These are phyloP conservation scores for Blennius ocellaris DNA, from an alignment of 2,113 vertebrate genomes.

Conservation along the genomic window DNA sequence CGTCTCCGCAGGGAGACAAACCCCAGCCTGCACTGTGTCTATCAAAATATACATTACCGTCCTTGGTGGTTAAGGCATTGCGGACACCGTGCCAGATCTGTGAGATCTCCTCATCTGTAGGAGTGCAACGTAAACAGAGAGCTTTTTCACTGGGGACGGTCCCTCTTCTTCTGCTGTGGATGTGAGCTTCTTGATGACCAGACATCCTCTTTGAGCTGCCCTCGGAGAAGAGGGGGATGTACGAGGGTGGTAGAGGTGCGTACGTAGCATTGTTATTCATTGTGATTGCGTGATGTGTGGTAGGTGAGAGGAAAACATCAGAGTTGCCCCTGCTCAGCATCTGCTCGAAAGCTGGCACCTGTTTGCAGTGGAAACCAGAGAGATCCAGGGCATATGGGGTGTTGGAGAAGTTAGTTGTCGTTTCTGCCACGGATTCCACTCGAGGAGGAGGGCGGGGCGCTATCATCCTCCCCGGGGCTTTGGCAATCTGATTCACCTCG, in stretches of 20 bases:
- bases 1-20: not conserved
- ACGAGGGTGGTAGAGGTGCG: slow-evolving; percentile 62
- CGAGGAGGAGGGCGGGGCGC: slow-evolving; percentile 84
- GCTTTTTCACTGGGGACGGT: slow-evolving; percentile 71
- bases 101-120: slow-evolving; percentile 88
- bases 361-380: slow-evolving; percentile 45
- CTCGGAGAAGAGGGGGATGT: slow-evolving; percentile 50
- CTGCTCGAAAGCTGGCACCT: slow-evolving; percentile 50
- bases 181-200: slow-evolving; percentile 62
- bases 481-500: slow-evolving; percentile 77
- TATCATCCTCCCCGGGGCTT: slow-evolving; percentile 80
- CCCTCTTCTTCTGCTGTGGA: slow-evolving; percentile 41
- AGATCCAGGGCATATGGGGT: slow-evolving; percentile 43
- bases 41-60: slow-evolving; percentile 69
- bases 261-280: slow-evolving; percentile 57
- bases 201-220: slow-evolving; percentile 60
- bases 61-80: slow-evolving; percentile 78
- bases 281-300: slow-evolving; percentile 33
- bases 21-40: not conserved
- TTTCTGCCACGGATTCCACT: slow-evolving; percentile 52
- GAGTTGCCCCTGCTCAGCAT: slow-evolving; percentile 51
- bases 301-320: slow-evolving; percentile 51
- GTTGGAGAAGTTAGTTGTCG: slow-evolving; percentile 35
- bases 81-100: slow-evolving; percentile 80
- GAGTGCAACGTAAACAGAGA: slow-evolving; percentile 77